Conservation (phyloP, 35 echinoderm and acorn worm species). For the Chiridota heheva region DNA sequence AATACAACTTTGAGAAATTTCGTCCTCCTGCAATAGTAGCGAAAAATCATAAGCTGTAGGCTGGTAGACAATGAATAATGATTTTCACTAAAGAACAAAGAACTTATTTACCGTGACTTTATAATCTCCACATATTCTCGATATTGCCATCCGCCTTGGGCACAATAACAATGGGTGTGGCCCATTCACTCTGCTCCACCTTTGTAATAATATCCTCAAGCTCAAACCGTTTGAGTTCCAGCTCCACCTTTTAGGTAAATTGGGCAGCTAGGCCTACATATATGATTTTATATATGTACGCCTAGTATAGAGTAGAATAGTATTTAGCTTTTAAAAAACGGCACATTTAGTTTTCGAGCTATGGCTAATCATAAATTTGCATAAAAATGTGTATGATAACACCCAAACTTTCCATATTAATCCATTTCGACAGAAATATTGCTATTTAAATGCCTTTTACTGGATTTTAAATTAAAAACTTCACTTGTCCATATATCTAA, state of each 20-base stretch:
- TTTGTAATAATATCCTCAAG: slow-evolving; percentile 30
- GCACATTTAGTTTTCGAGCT: too few species aligned
- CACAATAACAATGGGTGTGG: slow-evolving; percentile 63
- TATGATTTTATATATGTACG: not conserved
- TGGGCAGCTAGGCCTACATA: not conserved
- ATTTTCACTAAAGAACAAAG: too few species aligned
- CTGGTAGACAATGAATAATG: slow-evolving; percentile 32
- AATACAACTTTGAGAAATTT: slow-evolving; percentile 37
- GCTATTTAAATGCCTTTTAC: too few species aligned
- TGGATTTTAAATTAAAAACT: too few species aligned
- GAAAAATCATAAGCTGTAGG: slow-evolving; percentile 60
- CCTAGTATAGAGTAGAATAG: not conserved
- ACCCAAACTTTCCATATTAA: too few species aligned
- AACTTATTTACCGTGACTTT: slow-evolving; percentile 48
- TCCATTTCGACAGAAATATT: too few species aligned
- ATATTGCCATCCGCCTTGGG: slow-evolving; percentile 23
- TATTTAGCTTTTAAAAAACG: not conserved
- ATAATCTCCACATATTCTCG: slow-evolving; percentile 62
- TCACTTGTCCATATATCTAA: too few species aligned
- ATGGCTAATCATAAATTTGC: too few species aligned
- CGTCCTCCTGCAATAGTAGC: slow-evolving; percentile 31
- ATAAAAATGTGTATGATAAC: too few species aligned
- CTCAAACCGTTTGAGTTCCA: slow-evolving; percentile 31
- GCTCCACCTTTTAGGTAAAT: slow-evolving; percentile 18
- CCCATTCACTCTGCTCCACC: slow-evolving; percentile 35